Percentiles rank a stretch among this genome's conserved stretches.
These are phyloP conservation scores for Fragum sueziense DNA, from an alignment of 2,888 invertebrate species.

Conservation along the genomic window DNA sequence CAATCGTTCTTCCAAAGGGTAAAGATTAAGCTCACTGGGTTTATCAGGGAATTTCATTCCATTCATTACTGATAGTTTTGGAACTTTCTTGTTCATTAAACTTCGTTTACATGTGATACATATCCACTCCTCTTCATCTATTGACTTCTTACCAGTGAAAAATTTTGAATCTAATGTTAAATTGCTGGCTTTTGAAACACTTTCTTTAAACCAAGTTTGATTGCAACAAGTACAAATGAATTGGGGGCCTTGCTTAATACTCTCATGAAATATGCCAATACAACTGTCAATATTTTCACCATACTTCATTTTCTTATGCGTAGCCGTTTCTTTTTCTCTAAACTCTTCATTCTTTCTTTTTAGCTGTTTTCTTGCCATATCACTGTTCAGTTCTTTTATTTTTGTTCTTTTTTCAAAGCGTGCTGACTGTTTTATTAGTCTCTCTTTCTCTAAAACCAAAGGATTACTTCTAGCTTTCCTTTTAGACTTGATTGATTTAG, in stretches of 20 bases:
- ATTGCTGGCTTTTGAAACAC: neutral
- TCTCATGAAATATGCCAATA: neutral
- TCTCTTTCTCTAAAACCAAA: neutral
- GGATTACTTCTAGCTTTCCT: neutral
- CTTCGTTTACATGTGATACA: constrained; percentile 41
- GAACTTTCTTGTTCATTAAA: constrained; percentile 37
- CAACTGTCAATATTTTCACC: neutral
- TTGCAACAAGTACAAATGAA: neutral
- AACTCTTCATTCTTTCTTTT: neutral
- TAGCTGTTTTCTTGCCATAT: neutral
- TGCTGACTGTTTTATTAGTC: neutral
- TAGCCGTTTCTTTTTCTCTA: neutral
- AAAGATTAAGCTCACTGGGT: constrained; percentile 46
- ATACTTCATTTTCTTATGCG: neutral
- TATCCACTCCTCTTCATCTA: constrained; percentile 35
- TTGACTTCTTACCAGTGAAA: constrained; percentile 27
- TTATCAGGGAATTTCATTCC: constrained; percentile 51
- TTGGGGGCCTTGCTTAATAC: neutral
- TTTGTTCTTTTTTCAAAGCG: neutral
- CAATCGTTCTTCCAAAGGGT: constrained; percentile 24
- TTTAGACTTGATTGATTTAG: neutral
- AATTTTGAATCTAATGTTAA: constrained; percentile 22
- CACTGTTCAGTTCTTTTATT: neutral
- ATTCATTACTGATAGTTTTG: constrained; percentile 24
- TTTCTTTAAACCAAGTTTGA: neutral